These are phyloP conservation scores for Enteromius thamalakanensis DNA, from an alignment of 2,797 vertebrate genomes.

Conservation along the genomic window DNA sequence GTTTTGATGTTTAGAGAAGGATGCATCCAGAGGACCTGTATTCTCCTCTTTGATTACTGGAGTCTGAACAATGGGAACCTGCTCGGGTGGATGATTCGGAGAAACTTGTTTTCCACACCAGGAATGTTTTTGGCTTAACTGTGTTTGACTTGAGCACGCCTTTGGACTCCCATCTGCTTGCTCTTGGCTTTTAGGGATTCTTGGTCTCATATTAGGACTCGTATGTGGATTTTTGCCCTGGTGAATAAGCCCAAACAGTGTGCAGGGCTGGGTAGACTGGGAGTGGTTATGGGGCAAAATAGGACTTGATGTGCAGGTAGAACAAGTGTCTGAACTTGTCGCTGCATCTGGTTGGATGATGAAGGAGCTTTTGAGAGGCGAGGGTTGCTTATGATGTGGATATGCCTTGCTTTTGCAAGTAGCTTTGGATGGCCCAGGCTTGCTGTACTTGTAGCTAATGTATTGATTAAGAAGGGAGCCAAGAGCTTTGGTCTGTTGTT, in stretches of 20 bases:
- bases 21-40: constrained; percentile 51
- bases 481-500: constrained; percentile 71
- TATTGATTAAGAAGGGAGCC: constrained; percentile 88
- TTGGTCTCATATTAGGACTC: constrained; percentile 11
- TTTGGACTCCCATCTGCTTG: constrained; percentile 35
- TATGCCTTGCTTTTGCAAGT: constrained; percentile 66
- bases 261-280: constrained; percentile 60
- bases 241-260: constrained; percentile 52
- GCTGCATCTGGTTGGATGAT: constrained; percentile 81
- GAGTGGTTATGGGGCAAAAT: constrained; percentile 56
- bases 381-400: constrained; percentile 78
- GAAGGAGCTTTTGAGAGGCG: constrained; percentile 81
- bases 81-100: constrained; percentile 56
- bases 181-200: constrained; percentile 28
- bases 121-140: constrained; percentile 11
- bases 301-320: constrained; percentile 83
- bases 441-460: constrained; percentile 82
- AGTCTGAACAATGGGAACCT: constrained; percentile 49
- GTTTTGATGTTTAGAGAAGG: constrained; percentile 52
- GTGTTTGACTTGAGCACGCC: constrained; percentile 67
- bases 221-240: constrained; percentile 72
- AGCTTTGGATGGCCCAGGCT: constrained; percentile 63
- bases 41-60: constrained; percentile 63
- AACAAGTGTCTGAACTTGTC: constrained; percentile 84
- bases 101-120: constrained; percentile 44